Evolutionary conservation across 2,797 vertebrate genomes (phyloP).

Genomic region (Crax fasciolata): DNA sequence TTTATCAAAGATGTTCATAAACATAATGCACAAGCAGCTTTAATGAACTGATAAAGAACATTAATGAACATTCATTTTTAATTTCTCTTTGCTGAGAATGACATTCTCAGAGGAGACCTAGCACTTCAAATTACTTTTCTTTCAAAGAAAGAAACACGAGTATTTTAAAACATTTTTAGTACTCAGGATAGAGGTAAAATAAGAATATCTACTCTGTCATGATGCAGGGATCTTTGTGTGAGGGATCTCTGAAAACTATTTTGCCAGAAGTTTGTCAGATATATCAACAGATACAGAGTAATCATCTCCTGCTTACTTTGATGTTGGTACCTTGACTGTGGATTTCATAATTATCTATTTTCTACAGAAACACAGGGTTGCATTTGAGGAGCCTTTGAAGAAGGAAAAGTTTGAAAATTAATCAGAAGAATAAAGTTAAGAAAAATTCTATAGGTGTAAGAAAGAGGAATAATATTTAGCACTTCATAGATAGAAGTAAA

Average conservation of each 20-base stretch:
- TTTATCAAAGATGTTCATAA: constrained; percentile 80
- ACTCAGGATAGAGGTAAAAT: neutral
- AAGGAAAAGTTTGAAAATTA: neutral
- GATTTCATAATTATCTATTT: neutral
- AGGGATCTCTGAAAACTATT: neutral
- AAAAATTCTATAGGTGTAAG: neutral
- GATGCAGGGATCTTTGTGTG: neutral
- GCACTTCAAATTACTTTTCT: constrained; percentile 15
- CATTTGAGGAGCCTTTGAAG: neutral
- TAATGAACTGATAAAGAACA: constrained; percentile 77
- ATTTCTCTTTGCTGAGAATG: constrained; percentile 53
- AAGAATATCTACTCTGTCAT: neutral
- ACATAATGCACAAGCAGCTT: constrained; percentile 64
- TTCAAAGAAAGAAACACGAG: neutral
- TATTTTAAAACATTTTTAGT: neutral
- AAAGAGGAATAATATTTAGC: neutral
- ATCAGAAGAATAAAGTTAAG: neutral
- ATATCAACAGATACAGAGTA: neutral
- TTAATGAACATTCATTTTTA: constrained; percentile 75
- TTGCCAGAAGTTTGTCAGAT: neutral
- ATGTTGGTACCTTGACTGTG: neutral
- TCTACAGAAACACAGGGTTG: neutral
- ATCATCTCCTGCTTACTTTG: neutral
- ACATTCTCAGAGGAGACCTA: constrained; percentile 24
- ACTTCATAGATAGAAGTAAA: neutral